Conservation (phyloP, 2,888 invertebrate genomes). For the Drosophila borborema region DNA sequence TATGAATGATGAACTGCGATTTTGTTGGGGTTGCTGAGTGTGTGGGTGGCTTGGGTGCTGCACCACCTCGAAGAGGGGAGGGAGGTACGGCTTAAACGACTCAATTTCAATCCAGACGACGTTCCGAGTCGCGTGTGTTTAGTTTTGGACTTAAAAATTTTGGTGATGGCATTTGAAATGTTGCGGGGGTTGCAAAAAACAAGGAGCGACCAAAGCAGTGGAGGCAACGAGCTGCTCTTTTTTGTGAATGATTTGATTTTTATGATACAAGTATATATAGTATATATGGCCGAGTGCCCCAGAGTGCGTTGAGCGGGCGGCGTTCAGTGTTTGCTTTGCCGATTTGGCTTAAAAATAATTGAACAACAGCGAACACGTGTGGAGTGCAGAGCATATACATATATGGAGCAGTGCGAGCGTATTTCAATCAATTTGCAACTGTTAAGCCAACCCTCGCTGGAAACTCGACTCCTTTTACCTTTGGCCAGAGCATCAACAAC, state of each 20-base stretch:
- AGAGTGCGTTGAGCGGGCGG: neutral
- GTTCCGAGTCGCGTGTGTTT: constrained; percentile 62
- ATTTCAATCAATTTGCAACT: constrained; percentile 51
- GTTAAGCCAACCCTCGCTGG: constrained; percentile 59
- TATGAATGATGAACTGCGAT: constrained; percentile 7
- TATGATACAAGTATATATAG: neutral
- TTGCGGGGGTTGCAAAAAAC: constrained; percentile 12
- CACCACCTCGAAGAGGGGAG: neutral
- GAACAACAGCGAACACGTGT: constrained; percentile 81
- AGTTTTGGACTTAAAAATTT: constrained; percentile 65
- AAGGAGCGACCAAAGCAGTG: neutral
- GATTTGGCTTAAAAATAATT: constrained; percentile 83
- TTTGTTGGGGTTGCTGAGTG: neutral
- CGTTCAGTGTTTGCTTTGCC: constrained; percentile 66
- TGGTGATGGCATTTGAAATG: constrained; percentile 42
- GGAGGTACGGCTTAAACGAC: constrained; percentile 50
- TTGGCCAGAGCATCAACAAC: constrained; percentile 17
- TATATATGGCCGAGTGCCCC: neutral
- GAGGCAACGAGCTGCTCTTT: constrained; percentile 26
- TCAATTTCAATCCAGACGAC: constrained; percentile 65
- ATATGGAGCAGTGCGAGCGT: constrained; percentile 14
- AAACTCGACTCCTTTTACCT: constrained; percentile 48
- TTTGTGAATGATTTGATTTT: constrained; percentile 9
- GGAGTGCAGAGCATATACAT: constrained; percentile 18
- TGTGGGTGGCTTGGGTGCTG: neutral